Percentiles rank a stretch among this genome's conserved stretches.
Conservation (phyloP, 2,888 invertebrate genomes). For the Carpatolechia fugitivella region DNA sequence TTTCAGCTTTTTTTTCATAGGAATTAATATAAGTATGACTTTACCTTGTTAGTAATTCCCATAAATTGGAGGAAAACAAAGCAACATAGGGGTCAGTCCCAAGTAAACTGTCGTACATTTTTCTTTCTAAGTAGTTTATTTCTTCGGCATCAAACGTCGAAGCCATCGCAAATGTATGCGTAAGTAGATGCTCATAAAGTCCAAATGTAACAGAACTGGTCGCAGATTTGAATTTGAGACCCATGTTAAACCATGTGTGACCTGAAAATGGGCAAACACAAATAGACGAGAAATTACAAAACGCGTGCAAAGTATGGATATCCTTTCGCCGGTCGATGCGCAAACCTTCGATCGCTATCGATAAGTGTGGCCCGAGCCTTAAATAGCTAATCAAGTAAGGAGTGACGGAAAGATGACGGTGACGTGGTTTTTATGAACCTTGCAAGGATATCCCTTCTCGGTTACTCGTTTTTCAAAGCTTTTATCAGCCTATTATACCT, state of each 20-base stretch:
- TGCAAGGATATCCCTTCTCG: too few relatives aligned
- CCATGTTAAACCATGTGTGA: slow-evolving; percentile 48
- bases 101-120: slow-evolving; percentile 48
- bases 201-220: slow-evolving; percentile 25
- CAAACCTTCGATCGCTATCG: too few relatives aligned
- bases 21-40: too few relatives aligned
- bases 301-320: too few relatives aligned
- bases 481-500: too few relatives aligned
- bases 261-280: slow-evolving; percentile 39
- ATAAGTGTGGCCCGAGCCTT: too few relatives aligned
- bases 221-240: slow-evolving; percentile 29
- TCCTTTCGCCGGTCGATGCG: too few relatives aligned
- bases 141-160: slow-evolving; percentile 40
- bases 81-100: slow-evolving; percentile 43
- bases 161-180: slow-evolving; percentile 38
- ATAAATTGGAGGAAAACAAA: slow-evolving; percentile 55
- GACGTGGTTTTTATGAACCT: too few relatives aligned
- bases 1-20: too few relatives aligned
- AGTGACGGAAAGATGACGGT: too few relatives aligned
- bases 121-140: slow-evolving; percentile 40
- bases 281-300: background rate
- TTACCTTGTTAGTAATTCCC: slow-evolving; percentile 58
- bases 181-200: slow-evolving; percentile 49
- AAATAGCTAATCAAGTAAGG: too few relatives aligned
- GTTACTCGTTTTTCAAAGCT: too few relatives aligned